phyloP scores from a whole-genome alignment of 2,888 invertebrate species.

The Parasteatoda lunata region DNA sequence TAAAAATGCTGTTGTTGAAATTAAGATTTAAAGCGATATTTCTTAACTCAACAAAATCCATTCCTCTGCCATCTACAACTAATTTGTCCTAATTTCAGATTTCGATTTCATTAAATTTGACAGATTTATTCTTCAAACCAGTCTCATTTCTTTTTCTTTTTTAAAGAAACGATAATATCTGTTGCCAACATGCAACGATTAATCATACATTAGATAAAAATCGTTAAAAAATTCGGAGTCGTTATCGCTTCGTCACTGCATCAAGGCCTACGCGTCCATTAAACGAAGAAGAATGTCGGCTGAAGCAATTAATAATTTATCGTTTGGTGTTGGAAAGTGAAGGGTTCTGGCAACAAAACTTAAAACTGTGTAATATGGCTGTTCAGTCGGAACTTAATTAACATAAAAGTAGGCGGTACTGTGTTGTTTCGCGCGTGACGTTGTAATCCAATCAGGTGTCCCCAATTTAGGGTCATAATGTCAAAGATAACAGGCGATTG shows the following conservation, averaged over 20 bases:
- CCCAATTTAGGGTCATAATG: slow-evolving; percentile 56
- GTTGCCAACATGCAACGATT: not conserved
- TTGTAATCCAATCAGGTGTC: slow-evolving; percentile 54
- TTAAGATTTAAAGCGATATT: no score
- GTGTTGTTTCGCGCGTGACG: slow-evolving; percentile 48
- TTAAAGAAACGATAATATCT: not conserved
- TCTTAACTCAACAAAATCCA: no score
- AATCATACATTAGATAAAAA: not conserved
- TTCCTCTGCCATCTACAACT: no score
- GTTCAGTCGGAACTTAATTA: slow-evolving; percentile 30
- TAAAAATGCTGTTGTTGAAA: no score
- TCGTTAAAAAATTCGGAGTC: slow-evolving; percentile 8
- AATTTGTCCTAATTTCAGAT: not conserved
- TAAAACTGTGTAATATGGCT: slow-evolving; percentile 54
- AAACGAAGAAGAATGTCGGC: slow-evolving; percentile 27
- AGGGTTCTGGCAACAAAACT: slow-evolving; percentile 16
- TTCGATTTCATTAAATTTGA: not conserved
- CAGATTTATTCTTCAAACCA: not conserved
- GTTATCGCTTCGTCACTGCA: slow-evolving; percentile 25
- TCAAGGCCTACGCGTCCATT: slow-evolving; percentile 37
- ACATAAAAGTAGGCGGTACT: slow-evolving; percentile 62
- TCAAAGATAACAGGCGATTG: slow-evolving; percentile 29
- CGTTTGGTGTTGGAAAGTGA: slow-evolving; percentile 22
- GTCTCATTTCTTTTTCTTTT: not conserved
- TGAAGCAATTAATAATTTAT: slow-evolving; percentile 52